Base-by-base conservation (phyloP, 2,797 vertebrate genomes). In the Poeciliopsis gracilis region DNA sequence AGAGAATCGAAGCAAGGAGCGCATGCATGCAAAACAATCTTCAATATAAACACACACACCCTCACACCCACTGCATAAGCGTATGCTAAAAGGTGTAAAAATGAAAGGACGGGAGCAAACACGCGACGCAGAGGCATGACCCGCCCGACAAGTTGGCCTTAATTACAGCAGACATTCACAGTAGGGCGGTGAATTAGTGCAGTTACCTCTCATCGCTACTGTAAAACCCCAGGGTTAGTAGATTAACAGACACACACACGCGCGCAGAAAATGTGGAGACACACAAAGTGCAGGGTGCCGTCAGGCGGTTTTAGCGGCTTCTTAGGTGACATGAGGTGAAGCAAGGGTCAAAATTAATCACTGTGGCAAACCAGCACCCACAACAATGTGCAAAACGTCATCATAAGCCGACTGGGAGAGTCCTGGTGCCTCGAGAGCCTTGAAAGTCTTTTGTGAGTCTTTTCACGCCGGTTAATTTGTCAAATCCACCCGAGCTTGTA, bases 81-180 rank as follows among this genome's bases (percentile, higher is more conserved):
- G 23, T 76, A 20, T 28, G 49, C 46, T 85, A 53, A 49, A 49
- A 86, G 79, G 9, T 43, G 55, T 76, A 57, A 12, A 20, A 55
- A 81, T 71, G 78, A 20, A 74, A 73, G 70, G 78, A 77, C 41
- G 9, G 73, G 78, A 78, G 74, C 67, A 51, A 88, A 63, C 55
- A 38, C 45, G 43, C 53, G 47, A 71, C 76, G 57, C 55, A 49
- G 53, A 82, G 41, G 77, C 85, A 59, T 5, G 78, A 79, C 53
- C 84, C 23, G 30, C 80, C 86, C 81, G 84, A 90, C 80, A 85
- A 77, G 94, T 95, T 95, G 95, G 95, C 96, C 96, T 97, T 99
- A 98, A 98, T 98, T 97, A 96, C 96, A 97, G 96, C 95, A 94
- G 97, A 97, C 97, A 90, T 95, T 96, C 96, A 96, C 96, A 94